Conservation (phyloP, 2,797 vertebrate genomes). For the Fringilla coelebs region DNA sequence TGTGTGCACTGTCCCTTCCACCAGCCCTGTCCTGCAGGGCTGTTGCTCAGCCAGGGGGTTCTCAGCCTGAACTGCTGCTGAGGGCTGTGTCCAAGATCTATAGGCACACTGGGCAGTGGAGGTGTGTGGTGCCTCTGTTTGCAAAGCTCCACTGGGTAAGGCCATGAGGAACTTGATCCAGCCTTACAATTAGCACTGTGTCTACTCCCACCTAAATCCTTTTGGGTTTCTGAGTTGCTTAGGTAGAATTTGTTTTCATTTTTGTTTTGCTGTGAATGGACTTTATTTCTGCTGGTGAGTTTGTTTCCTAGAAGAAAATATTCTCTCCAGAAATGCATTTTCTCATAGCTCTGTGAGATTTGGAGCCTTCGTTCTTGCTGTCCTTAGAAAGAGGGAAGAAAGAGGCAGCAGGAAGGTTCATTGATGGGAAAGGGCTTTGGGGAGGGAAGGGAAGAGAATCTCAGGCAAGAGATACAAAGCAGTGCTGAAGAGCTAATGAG, state of each 20-base stretch:
- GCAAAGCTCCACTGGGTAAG: background rate
- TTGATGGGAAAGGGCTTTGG: background rate
- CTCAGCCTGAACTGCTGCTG: background rate
- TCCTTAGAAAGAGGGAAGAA: background rate
- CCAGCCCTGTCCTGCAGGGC: background rate
- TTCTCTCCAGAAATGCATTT: background rate
- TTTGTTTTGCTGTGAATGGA: background rate
- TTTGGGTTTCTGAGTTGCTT: background rate
- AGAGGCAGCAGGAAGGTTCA: background rate
- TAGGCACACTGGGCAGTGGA: background rate
- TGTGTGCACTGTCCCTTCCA: background rate
- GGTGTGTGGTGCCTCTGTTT: background rate
- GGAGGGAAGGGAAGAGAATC: background rate
- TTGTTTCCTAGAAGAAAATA: background rate
- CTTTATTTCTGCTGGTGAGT: background rate
- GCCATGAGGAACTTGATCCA: background rate
- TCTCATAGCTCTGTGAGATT: background rate
- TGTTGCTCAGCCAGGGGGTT: background rate
- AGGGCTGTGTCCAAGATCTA: background rate
- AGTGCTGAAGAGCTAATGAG: background rate
- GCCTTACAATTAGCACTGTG: background rate
- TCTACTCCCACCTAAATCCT: background rate
- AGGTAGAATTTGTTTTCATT: background rate
- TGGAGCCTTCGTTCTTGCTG: background rate
- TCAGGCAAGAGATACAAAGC: accelerated